Percentiles rank a stretch among this genome's conserved stretches.
Evolutionary conservation across 2,888 invertebrate genomes (phyloP).

Genomic region (Phania funesta): DNA sequence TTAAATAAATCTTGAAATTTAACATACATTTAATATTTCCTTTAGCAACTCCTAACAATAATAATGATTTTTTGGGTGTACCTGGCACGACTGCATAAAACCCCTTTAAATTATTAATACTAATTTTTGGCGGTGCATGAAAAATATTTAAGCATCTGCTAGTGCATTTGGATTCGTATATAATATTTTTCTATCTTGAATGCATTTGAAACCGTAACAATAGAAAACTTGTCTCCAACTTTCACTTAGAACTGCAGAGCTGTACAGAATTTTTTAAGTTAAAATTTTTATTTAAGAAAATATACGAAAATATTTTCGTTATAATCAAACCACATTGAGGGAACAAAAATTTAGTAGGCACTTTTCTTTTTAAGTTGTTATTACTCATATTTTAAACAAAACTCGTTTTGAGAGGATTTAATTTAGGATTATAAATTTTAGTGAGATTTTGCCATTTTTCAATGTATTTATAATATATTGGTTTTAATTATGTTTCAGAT

Average conservation of each 20-base stretch:
- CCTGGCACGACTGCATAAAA: background rate
- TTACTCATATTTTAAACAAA: too few species aligned
- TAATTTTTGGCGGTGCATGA: conserved; percentile 41
- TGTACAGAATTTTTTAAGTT: background rate
- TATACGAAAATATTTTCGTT: too few species aligned
- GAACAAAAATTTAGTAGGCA: too few species aligned
- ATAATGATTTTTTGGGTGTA: background rate
- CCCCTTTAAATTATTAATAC: background rate
- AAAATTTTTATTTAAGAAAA: background rate
- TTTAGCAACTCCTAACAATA: background rate
- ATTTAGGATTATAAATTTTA: too few species aligned
- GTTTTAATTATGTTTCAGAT: too few species aligned
- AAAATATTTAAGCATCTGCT: conserved; percentile 48
- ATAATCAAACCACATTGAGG: too few species aligned
- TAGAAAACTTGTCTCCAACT: conserved; percentile 54
- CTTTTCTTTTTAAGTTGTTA: too few species aligned
- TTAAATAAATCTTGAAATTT: too few species aligned
- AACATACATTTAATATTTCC: too few species aligned
- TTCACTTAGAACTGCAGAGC: conserved; percentile 39
- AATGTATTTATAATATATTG: too few species aligned
- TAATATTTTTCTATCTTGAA: conserved; percentile 63
- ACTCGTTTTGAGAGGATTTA: too few species aligned
- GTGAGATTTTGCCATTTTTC: too few species aligned
- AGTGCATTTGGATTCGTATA: conserved; percentile 40
- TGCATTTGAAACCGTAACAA: conserved; percentile 62